A percentile compares a stretch with the other conserved stretches of the same genome.
Evolutionary conservation across 2,888 invertebrate species (phyloP).

Genomic region (Ectropis crepuscularia): DNA sequence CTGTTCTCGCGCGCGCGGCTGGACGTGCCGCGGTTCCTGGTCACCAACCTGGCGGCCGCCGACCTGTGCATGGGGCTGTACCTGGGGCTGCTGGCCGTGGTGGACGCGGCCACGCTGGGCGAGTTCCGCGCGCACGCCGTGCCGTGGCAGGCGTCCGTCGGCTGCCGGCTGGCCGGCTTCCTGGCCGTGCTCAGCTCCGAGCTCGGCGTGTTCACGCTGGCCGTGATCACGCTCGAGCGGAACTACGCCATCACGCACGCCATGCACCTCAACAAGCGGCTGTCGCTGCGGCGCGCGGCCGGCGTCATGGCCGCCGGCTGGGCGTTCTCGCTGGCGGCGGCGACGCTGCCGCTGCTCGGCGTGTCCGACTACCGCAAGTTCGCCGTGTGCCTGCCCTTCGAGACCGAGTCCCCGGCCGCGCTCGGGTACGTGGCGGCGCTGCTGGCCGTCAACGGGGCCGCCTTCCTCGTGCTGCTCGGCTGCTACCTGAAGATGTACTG

Average conservation of each 20-base stretch:
- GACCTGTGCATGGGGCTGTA: slow-evolving; percentile 99
- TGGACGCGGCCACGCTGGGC: slow-evolving; percentile 97
- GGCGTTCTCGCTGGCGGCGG: slow-evolving; percentile 94
- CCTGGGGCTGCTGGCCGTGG: slow-evolving; percentile 96
- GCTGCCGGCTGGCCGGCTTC: slow-evolving; percentile 97
- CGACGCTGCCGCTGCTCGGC: slow-evolving; percentile 94
- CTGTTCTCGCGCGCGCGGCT: slow-evolving; percentile 96
- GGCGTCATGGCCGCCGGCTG: slow-evolving; percentile 97
- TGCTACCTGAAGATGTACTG: slow-evolving; percentile 99
- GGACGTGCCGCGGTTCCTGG: slow-evolving; percentile 98
- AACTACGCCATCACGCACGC: slow-evolving; percentile 99
- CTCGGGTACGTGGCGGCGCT: slow-evolving; percentile 95
- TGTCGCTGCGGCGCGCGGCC: slow-evolving; percentile 95
- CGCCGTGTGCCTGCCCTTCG: slow-evolving; percentile 98
- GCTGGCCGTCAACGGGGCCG: slow-evolving; percentile 96
- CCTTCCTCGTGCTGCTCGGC: slow-evolving; percentile 97
- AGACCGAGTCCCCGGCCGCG: slow-evolving; percentile 91
- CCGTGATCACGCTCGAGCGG: slow-evolving; percentile 97
- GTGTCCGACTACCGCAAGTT: slow-evolving; percentile 98
- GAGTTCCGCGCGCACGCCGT: slow-evolving; percentile 98
- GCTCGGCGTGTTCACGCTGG: slow-evolving; percentile 97
- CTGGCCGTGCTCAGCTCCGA: slow-evolving; percentile 97
- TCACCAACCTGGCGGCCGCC: slow-evolving; percentile 97
- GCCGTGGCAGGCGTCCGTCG: slow-evolving; percentile 97
- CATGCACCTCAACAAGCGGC: slow-evolving; percentile 96